phyloP scores from a whole-genome alignment of 2,797 vertebrate species.

The Lindbergichthys nudifrons region DNA sequence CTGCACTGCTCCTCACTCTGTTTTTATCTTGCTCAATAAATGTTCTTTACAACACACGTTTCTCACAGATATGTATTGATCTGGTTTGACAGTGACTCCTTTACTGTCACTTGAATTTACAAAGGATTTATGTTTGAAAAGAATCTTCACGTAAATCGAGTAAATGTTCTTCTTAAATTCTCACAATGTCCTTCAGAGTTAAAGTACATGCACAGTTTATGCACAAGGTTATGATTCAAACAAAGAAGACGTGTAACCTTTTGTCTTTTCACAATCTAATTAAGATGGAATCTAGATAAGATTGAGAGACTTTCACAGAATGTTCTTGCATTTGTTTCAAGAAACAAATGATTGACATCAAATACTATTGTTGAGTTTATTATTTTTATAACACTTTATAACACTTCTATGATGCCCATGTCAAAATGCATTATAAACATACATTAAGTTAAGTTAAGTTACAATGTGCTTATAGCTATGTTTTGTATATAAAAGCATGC shows the following conservation, averaged over 20 bases:
- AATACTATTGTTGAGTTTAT: neutral
- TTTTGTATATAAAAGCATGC: too few species aligned
- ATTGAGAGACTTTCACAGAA: neutral
- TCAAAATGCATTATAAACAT: too few species aligned
- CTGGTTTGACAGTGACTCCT: neutral
- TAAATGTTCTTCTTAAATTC: neutral
- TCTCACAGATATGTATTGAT: neutral
- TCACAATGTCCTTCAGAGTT: neutral
- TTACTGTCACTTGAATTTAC: neutral
- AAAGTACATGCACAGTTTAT: neutral
- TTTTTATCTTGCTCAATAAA: neutral
- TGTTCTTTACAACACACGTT: neutral
- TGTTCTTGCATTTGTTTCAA: neutral
- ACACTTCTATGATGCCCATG: too few species aligned
- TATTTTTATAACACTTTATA: too few species aligned
- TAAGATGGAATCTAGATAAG: neutral
- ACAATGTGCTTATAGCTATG: too few species aligned
- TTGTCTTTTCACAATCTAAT: neutral
- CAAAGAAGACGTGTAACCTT: neutral
- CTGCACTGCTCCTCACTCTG: neutral
- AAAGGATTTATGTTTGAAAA: neutral
- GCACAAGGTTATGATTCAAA: slow-evolving; percentile 7
- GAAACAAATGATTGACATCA: neutral
- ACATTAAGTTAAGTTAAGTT: too few species aligned
- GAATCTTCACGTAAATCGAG: slow-evolving; percentile 5